Evolutionary conservation across 2,888 invertebrate species (phyloP), one percentile per base, ranked within the genome.

Genomic region (Acleris sparsana): DNA sequence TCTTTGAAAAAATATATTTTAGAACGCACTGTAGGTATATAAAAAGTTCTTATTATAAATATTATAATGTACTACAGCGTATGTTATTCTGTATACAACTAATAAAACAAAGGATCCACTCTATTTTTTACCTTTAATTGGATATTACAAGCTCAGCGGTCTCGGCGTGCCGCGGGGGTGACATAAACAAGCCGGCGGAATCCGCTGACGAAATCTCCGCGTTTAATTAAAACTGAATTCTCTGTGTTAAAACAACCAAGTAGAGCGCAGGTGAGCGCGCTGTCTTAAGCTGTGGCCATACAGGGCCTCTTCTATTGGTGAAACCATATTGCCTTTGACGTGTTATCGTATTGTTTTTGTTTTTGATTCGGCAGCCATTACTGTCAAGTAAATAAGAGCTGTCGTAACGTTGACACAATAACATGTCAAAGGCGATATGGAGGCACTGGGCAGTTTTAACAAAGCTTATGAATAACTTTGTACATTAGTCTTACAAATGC

Each of bases 141-240:
- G 46, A 46, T 51, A 46, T 25, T 53, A 53, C 53, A 25, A 52
- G 51, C n/a, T 13, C 20, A 5, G 51, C 20, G 25, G 9, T 5
- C 25, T 25, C 53, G 22, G 49, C 20, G 17, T 18, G 18, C 17
- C 33, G 22, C 22, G 13, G 17, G 17, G 17, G 53, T 53, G 53
- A 53, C 25, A 53, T 53, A 53, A 53, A 53, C 53, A 53, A 53
- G 53, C 18, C 53, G 16, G 25, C 5, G 29, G 53, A 53, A 53
- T 53, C n/a, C 53, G 29, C 53, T 53, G 53, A 53, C 53, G 53
- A 53, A 53, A 53, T 53, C 53, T 53, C 25, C 7, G 22, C 16
- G 25, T 29, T 53, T 53, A 53, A 53, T 53, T 53, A 53, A 53
- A 25, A 53, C 53, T 25, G 53, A 22, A 53, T 53, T 53, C 53